Percentiles rank a stretch among this genome's conserved stretches.
phyloP scores from a whole-genome alignment of 2,113 vertebrate genomes.

The Pterocles burchelli region DNA sequence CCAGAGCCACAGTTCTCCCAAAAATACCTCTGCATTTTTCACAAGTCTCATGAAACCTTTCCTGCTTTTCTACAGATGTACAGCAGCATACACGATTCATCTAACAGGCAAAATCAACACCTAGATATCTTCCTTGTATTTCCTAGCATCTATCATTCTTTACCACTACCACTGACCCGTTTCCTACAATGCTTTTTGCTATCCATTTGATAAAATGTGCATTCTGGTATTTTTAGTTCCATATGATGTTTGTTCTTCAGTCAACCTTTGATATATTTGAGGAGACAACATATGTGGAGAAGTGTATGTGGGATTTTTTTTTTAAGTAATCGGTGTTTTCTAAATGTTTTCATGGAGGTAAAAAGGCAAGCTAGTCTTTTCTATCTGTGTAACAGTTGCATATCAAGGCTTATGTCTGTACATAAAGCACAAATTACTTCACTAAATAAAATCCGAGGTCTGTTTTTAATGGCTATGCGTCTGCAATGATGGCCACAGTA shows the following conservation, averaged over 20 bases:
- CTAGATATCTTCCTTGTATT: neutral
- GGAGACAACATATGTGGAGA: neutral
- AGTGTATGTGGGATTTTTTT: neutral
- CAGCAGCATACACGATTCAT: neutral
- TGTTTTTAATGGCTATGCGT: slow-evolving; percentile 6
- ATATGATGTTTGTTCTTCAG: neutral
- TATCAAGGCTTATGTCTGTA: neutral
- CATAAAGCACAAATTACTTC: neutral
- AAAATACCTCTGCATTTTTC: neutral
- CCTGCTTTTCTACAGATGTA: neutral
- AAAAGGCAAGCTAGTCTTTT: neutral
- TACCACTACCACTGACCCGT: neutral
- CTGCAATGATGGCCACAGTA: neutral
- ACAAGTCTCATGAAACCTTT: neutral
- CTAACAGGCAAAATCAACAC: neutral
- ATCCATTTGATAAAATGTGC: neutral
- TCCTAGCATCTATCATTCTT: neutral
- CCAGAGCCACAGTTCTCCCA: neutral
- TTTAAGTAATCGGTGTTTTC: neutral
- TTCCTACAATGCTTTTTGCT: neutral
- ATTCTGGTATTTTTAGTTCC: neutral
- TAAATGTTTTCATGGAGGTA: neutral
- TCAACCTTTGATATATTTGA: neutral
- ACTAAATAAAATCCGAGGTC: slow-evolving; percentile 2
- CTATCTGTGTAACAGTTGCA: neutral